These are phyloP conservation scores for Sternotherus odoratus DNA, from an alignment of 2,797 vertebrate genomes.

Conservation along the genomic window DNA sequence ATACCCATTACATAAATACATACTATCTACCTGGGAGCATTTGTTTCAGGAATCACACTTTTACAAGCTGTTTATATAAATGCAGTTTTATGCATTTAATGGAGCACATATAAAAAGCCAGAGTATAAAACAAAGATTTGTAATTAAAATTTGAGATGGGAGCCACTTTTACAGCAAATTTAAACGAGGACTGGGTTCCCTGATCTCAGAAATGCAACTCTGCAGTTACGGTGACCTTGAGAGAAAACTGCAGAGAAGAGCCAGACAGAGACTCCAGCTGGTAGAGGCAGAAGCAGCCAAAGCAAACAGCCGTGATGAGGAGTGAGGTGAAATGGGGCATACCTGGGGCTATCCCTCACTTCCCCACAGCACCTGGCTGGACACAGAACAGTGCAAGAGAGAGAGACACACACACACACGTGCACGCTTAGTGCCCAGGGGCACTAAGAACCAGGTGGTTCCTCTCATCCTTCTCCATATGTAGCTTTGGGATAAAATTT, in stretches of 20 bases:
- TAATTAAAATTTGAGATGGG: not conserved
- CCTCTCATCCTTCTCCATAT: too few species aligned
- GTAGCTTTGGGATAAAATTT: too few species aligned
- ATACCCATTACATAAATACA: not conserved
- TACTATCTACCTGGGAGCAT: not conserved
- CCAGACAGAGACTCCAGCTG: not conserved
- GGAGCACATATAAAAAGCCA: not conserved
- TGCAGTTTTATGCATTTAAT: not conserved
- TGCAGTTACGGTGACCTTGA: not conserved
- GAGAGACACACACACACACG: too few species aligned
- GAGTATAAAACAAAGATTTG: not conserved
- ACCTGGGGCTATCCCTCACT: not conserved
- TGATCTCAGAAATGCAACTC: not conserved
- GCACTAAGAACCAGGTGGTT: too few species aligned
- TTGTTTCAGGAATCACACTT: not conserved
- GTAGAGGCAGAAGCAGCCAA: not conserved
- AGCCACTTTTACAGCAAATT: not conserved
- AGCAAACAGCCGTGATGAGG: not conserved
- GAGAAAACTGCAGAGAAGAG: not conserved
- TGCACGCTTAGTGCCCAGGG: too few species aligned
- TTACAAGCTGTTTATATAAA: not conserved
- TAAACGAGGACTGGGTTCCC: not conserved
- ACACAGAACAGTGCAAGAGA: too few species aligned
- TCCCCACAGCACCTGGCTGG: too few species aligned
- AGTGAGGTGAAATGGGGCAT: not conserved